Evolutionary conservation across 2,113 vertebrate genomes (phyloP), one percentile per base, ranked within the genome.

Genomic region (Cervus canadensis): DNA sequence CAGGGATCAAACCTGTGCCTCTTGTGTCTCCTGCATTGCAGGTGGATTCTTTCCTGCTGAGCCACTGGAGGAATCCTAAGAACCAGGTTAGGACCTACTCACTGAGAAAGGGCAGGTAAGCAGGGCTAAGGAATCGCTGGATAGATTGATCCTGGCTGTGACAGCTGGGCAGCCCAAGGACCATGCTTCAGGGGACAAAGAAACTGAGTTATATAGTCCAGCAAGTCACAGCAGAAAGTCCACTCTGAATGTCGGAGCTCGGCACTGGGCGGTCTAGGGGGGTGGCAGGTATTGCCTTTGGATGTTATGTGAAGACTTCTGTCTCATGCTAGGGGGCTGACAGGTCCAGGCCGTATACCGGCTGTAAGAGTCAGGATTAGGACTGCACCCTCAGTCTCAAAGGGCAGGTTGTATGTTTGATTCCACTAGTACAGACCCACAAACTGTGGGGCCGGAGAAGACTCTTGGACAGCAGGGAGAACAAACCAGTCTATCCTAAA

Each of bases 231-330:
- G 33, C 5, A 25, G 62, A 16, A 97, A 59, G n/a, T 43, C 54
- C 21, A 6, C 40, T 67, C 30, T n/a, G 26, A 26, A 26, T 23
- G 50, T 19, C 17, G 52, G 30, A 52, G 33, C 7, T 10, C 5
- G 25, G 30, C 5, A 15, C 6, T 40, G 7, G 7, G 4, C 3
- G 23, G 15, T n/a, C 45, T 25, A 23, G 8, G 7, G 71, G 14
- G 14, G 19, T 2, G 8, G 33, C 23, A 26, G 3, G 40, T 50
- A 3, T 16, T 28, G 10, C 12, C 14, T 0, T 16, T 19, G 26
- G 21, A 19, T 10, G 23, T 54, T 30, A 6, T 0, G 2, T 28
- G n/a, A 45, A 71, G 15, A 21, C 17, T 30, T 83, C 64, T 7
- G 13, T 43, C 19, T 19, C 36, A 43, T 7, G 64, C 28, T 26